Conservation (phyloP, 1,140 invertebrate species). For the Drosophila serrata region DNA sequence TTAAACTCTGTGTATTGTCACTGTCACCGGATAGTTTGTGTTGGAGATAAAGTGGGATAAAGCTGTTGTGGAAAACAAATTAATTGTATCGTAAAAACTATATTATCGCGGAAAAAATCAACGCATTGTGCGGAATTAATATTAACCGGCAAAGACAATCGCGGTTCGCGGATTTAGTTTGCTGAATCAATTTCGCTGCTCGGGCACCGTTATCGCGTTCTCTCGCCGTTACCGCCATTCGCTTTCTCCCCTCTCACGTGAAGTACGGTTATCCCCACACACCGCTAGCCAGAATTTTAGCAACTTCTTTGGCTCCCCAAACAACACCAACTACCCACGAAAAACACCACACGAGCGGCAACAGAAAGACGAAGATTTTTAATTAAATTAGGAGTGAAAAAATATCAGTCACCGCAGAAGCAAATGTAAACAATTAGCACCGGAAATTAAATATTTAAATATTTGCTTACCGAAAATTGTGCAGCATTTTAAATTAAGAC, state of each 20-base stretch:
- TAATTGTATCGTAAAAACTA: neutral
- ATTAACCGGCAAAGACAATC: slow-evolving; percentile 20
- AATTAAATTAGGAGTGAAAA: slow-evolving; percentile 56
- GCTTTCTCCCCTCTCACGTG: slow-evolving; percentile 37
- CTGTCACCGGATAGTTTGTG: neutral
- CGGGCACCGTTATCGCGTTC: slow-evolving; percentile 36
- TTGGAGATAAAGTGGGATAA: neutral
- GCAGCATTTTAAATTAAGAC: slow-evolving; percentile 59
- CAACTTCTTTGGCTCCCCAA: neutral
- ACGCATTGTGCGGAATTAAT: neutral
- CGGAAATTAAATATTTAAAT: slow-evolving; percentile 55
- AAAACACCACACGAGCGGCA: slow-evolving; percentile 13
- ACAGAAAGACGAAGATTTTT: slow-evolving; percentile 39
- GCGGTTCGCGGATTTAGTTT: slow-evolving; percentile 24
- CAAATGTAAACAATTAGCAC: slow-evolving; percentile 50
- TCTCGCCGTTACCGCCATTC: slow-evolving; percentile 16
- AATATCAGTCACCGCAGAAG: slow-evolving; percentile 14
- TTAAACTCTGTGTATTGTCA: neutral
- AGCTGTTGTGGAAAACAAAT: neutral
- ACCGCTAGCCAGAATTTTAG: slow-evolving; percentile 20
- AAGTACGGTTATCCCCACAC: slow-evolving; percentile 6
- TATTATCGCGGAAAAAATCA: neutral
- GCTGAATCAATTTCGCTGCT: slow-evolving; percentile 8
- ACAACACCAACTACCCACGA: neutral
- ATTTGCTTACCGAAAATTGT: slow-evolving; percentile 53